Evolutionary conservation across 2,888 invertebrate genomes (phyloP), one percentile per base, ranked within the genome.

Genomic region (Blastobasis lacticolella): DNA sequence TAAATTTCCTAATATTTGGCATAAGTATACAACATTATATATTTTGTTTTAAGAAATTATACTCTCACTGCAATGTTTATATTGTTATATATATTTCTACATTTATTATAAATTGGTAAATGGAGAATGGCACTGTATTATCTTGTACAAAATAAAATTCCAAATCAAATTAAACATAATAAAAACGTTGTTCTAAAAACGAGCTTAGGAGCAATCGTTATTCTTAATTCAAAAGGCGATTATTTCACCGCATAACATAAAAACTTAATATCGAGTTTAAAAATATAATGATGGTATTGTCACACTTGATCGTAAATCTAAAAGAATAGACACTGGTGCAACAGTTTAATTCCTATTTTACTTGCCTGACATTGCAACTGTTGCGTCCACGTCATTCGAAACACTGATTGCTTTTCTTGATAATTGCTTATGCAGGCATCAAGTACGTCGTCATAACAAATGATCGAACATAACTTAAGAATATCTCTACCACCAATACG

Each of bases 1-100:
- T 23, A 49, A 38, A 47, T 42, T 49, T 38, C 46, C 50, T 58
- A 59, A 60, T 59, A 63, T 67, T 64, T 67, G 59, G 61, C 61
- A 59, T 56, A 57, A 10, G 23, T 23, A 23, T 23, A 23, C 23
- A 23, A 23, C 23, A 23, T 23, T 23, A 23, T 23, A 23, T 23
- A 23, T 23, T 23, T 23, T 23, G 23, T 23, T 23, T 23, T 23
- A 23, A 23, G 23, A 23, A 23, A 23, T 23, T 23, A 23, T 23
- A 23, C 23, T 23, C 23, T 23, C 23, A 23, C 23, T 23, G 23
- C 23, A 59, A 52, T 51, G 8, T 53, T n/a, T 48, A 45, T 56
- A 50, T 43, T 54, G 40, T 56, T 36, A 40, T 45, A 37, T 45
- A 37, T 45, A 36, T 51, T 45, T 37, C 38, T 46, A 46, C 10